A percentile compares a stretch with the other conserved stretches of the same genome.
Evolutionary conservation across 2,888 invertebrate species (phyloP).

Genomic region (Diloba caeruleocephala): DNA sequence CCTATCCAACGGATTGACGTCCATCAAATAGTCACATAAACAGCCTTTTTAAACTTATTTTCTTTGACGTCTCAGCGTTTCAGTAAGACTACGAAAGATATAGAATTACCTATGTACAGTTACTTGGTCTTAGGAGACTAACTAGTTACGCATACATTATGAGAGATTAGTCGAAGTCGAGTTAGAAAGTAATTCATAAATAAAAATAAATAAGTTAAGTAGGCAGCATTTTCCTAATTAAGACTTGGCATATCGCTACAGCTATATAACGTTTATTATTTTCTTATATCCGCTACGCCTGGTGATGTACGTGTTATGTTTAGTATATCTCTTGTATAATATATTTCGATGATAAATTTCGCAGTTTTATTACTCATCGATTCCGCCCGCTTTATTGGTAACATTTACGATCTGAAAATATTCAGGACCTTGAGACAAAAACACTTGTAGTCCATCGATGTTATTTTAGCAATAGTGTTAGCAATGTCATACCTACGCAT

Average conservation of each 20-base stretch:
- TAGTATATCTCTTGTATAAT: conserved; percentile 21
- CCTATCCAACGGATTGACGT: too few species aligned
- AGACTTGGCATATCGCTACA: conserved; percentile 23
- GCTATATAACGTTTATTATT: conserved; percentile 28
- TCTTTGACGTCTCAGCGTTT: too few species aligned
- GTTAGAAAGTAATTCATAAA: background rate
- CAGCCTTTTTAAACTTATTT: too few species aligned
- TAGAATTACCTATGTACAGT: too few species aligned
- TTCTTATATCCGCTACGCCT: conserved; percentile 16
- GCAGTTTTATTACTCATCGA: conserved; percentile 55
- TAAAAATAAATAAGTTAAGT: background rate
- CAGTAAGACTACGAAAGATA: too few species aligned
- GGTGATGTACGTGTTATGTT: conserved; percentile 19
- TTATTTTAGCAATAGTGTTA: conserved; percentile 52
- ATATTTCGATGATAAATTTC: conserved; percentile 52
- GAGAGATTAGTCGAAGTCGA: too few species aligned
- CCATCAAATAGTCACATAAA: too few species aligned
- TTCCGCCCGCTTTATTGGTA: conserved; percentile 46
- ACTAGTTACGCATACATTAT: too few species aligned
- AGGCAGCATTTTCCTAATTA: background rate
- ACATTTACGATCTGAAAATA: conserved; percentile 56
- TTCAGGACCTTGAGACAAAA: conserved; percentile 59
- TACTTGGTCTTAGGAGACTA: too few species aligned
- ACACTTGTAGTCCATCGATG: conserved; percentile 56
- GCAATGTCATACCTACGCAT: conserved; percentile 36